Conservation (phyloP, 2,113 vertebrate species). For the Nerophis ophidion region DNA sequence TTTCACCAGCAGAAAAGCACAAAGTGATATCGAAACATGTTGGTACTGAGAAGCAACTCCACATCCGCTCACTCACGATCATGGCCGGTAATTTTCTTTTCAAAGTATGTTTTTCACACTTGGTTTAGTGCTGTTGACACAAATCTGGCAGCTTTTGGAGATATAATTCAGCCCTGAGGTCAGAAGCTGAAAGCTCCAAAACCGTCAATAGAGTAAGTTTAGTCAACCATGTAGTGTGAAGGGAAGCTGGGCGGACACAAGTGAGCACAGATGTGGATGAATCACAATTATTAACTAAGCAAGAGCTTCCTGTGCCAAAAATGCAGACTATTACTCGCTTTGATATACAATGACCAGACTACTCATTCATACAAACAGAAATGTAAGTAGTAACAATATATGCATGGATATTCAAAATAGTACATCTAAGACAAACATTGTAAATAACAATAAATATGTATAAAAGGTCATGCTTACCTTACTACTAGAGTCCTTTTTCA, state of each 20-base stretch:
- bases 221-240: conserved; percentile 22
- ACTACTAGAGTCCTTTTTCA: conserved; percentile 41
- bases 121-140: conserved; percentile 27
- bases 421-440: conserved; percentile 7
- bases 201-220: conserved; percentile 30
- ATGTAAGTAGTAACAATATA: background rate
- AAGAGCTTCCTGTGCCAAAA: conserved; percentile 19
- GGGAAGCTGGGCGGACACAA: conserved; percentile 18
- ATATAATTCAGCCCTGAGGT: conserved; percentile 29
- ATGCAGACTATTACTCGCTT: background rate
- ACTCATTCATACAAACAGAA: conserved; percentile 4
- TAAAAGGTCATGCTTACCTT: conserved; percentile 41
- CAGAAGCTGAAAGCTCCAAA: conserved; percentile 31
- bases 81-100: conserved; percentile 16
- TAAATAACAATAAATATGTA: conserved; percentile 8
- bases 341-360: background rate
- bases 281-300: conserved; percentile 44
- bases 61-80: conserved; percentile 13
- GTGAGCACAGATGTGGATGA: conserved; percentile 32
- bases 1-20: conserved; percentile 20
- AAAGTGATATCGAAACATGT: conserved; percentile 16
- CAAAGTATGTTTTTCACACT: conserved; percentile 38
- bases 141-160: conserved; percentile 29
- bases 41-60: conserved; percentile 4
- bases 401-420: conserved; percentile 2